Base-by-base conservation (phyloP, 2,113 vertebrate genomes). In the Columba janthina region DNA sequence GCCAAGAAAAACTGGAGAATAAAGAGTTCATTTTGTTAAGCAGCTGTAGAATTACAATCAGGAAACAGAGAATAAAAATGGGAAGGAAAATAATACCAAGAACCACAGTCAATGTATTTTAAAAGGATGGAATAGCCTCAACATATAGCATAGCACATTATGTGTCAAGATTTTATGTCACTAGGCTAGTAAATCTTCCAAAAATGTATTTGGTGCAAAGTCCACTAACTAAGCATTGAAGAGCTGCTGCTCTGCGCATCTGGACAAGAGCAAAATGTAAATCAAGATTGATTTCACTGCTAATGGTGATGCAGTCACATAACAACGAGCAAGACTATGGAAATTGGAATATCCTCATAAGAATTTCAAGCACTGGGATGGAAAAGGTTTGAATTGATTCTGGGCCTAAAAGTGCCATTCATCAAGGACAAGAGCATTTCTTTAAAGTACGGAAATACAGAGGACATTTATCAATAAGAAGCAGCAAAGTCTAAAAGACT, bases 271-370 rank as follows among this genome's bases (percentile, higher is more conserved):
- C 12, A 90, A 92, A 94, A 94, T 80, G 83, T 78, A 96, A 92
- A 95, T 93, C 65, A 80, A 90, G 79, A 93, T 56, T 90, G 86
- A 95, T 96, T 90, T 90, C 83, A 81, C 76, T 67, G 72, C 34
- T 61, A 73, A 80, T 70, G 71, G 46, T 84, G 88, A 58, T 62
- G 61, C 83, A 81, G 83, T 34, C 0, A 2, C 53, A 66, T 83
- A 81, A 62, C 61, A 93, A 73, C 3, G n/a, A 92, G 71, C 42
- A 83, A 56, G 79, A 56, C 26, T 74, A 57, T 74, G 69, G 90
- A 77, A 90, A 88, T 8, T 38, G 74, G 75, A 88, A 86, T 40
- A 76, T 64, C 62, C 67, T 86, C 91, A 71, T 75, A 90, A 88
- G 94, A 96, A 91, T 94, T 82, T 79, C 73, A 74, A 94, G 54